phyloP scores from a whole-genome alignment of 2,888 invertebrate species.

The Eupithecia exiguata region DNA sequence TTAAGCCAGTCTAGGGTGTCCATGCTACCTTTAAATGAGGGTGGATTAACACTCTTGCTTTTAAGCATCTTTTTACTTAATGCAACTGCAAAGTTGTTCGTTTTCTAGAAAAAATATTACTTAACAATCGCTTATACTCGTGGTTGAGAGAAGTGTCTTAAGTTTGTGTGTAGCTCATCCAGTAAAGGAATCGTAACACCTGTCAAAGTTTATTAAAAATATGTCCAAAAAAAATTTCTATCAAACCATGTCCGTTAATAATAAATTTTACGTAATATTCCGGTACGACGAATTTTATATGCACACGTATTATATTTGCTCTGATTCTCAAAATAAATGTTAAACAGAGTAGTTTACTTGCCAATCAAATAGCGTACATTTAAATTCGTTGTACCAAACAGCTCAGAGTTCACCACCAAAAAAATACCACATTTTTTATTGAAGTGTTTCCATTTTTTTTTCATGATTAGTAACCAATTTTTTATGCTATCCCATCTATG shows the following conservation, averaged over 20 bases:
- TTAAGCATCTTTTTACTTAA: background rate
- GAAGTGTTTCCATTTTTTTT: too few species aligned
- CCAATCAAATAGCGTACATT: background rate
- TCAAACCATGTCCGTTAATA: slow-evolving; percentile 19
- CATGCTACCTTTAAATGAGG: background rate
- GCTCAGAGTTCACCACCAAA: background rate
- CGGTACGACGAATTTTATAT: slow-evolving; percentile 16
- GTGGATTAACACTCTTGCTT: background rate
- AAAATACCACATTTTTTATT: too few species aligned
- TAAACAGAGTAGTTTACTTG: background rate
- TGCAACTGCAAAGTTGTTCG: background rate
- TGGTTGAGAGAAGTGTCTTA: background rate
- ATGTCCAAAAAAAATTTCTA: background rate
- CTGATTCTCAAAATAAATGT: background rate
- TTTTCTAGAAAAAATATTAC: background rate
- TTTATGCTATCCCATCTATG: background rate
- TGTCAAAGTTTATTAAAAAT: background rate
- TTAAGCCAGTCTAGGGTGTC: background rate
- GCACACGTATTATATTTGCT: background rate
- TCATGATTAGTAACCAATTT: too few species aligned
- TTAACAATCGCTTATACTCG: background rate
- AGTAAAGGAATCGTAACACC: background rate
- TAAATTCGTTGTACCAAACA: slow-evolving; percentile 3
- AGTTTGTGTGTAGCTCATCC: background rate
- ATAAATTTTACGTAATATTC: slow-evolving; percentile 15